These are phyloP conservation scores for Agelastica alni DNA, from an alignment of 2,888 invertebrate genomes.

Conservation along the genomic window DNA sequence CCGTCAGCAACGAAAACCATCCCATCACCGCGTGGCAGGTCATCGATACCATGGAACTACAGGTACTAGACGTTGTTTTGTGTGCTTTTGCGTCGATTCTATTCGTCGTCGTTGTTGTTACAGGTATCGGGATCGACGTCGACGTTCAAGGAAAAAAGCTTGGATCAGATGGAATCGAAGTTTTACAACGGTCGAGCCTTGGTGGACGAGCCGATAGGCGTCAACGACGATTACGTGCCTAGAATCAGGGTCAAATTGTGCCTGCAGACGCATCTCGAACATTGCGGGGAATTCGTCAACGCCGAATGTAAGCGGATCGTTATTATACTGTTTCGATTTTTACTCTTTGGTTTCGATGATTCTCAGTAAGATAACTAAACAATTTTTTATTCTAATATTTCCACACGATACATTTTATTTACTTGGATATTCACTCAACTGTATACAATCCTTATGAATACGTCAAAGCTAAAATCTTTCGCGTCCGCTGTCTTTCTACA, in stretches of 20 bases:
- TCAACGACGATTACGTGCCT: slow-evolving; percentile 67
- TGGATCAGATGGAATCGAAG: slow-evolving; percentile 65
- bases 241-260: slow-evolving; percentile 81
- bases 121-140: slow-evolving; percentile 69
- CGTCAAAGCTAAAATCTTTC: no score
- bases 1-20: slow-evolving; percentile 64
- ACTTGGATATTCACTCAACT: no score
- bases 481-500: no score
- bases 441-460: no score
- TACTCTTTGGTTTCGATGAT: no score
- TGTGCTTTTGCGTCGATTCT: no score
- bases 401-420: no score
- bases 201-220: slow-evolving; percentile 61
- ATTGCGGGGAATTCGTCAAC: slow-evolving; percentile 82
- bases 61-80: no score
- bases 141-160: slow-evolving; percentile 70
- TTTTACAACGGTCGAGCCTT: slow-evolving; percentile 59
- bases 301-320: slow-evolving; percentile 87
- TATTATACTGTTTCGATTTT: no score
- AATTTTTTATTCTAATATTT: no score
- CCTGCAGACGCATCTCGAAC: slow-evolving; percentile 76
- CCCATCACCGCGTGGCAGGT: slow-evolving; percentile 69
- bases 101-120: slow-evolving; percentile 1
- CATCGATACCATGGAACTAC: slow-evolving; percentile 72
- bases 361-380: no score